Percentiles rank a stretch among this genome's conserved stretches.
phyloP scores from a whole-genome alignment of 2,888 invertebrate genomes.

The Lithophane semibrunnea region DNA sequence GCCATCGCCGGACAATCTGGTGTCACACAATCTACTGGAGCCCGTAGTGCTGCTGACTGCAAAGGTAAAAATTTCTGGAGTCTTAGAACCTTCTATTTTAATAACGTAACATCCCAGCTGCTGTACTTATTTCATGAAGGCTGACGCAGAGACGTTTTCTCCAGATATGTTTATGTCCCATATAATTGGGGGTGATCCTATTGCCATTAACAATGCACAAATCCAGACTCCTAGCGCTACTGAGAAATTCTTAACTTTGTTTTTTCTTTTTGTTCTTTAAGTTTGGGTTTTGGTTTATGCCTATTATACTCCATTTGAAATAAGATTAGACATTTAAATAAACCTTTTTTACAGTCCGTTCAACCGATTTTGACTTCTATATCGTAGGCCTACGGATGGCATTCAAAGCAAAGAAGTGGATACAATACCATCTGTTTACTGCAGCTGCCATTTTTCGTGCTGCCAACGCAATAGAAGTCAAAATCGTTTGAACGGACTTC shows the following conservation, averaged over 20 bases:
- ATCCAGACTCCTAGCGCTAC: neutral
- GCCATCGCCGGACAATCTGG: conserved; percentile 97
- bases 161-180: neutral
- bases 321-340: too few relatives aligned
- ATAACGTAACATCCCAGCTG: neutral
- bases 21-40: conserved; percentile 96
- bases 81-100: neutral
- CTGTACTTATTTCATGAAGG: neutral
- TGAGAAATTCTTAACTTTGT: neutral
- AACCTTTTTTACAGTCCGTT: too few relatives aligned
- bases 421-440: too few relatives aligned
- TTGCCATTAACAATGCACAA: neutral
- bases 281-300: neutral
- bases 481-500: too few relatives aligned
- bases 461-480: too few relatives aligned
- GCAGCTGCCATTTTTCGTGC: too few relatives aligned
- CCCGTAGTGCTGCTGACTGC: conserved; percentile 96
- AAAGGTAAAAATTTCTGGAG: conserved; percentile 90
- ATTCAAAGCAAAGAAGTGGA: too few relatives aligned
- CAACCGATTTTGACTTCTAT: too few relatives aligned
- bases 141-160: neutral
- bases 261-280: neutral
- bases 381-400: too few relatives aligned
- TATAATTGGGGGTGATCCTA: too few relatives aligned
- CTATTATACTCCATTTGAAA: too few relatives aligned